Evolutionary conservation across 2,113 vertebrate species (phyloP).

Genomic region (Fregata magnificens): DNA sequence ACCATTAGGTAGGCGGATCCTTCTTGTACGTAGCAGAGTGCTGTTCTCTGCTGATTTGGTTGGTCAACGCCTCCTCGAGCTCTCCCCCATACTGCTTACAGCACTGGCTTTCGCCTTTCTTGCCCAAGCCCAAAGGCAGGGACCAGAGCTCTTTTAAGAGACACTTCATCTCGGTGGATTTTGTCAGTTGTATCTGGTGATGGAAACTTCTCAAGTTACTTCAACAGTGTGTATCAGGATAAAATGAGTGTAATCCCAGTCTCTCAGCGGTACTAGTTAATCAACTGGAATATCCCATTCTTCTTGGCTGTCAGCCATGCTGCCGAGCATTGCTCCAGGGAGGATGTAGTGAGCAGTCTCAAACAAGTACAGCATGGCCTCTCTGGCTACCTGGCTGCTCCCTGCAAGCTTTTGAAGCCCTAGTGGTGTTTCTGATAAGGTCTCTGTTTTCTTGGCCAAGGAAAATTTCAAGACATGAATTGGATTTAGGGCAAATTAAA

Average conservation of each 20-base stretch:
- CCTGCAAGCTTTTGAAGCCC: not conserved
- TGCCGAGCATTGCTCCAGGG: not conserved
- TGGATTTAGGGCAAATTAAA: not conserved
- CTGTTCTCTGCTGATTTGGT: not conserved
- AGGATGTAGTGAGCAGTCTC: not conserved
- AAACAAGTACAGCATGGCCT: not conserved
- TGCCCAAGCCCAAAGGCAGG: not conserved
- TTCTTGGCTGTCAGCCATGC: not conserved
- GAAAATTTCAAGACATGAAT: not conserved
- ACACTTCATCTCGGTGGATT: not conserved
- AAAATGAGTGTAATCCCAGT: not conserved
- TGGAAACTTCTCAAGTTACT: slow-evolving; percentile 25
- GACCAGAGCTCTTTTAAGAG: not conserved
- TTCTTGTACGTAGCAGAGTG: not conserved
- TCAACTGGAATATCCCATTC: not conserved
- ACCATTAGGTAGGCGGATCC: not conserved
- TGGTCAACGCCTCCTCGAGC: not conserved
- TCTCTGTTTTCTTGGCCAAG: not conserved
- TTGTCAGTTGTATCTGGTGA: not conserved
- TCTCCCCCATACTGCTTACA: not conserved
- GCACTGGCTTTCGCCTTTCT: not conserved
- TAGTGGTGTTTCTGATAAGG: not conserved
- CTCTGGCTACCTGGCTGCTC: not conserved
- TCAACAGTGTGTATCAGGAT: not conserved
- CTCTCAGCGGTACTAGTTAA: not conserved